These are phyloP conservation scores for Brienomyrus brachyistius DNA, from an alignment of 2,113 vertebrate genomes.

Conservation along the genomic window DNA sequence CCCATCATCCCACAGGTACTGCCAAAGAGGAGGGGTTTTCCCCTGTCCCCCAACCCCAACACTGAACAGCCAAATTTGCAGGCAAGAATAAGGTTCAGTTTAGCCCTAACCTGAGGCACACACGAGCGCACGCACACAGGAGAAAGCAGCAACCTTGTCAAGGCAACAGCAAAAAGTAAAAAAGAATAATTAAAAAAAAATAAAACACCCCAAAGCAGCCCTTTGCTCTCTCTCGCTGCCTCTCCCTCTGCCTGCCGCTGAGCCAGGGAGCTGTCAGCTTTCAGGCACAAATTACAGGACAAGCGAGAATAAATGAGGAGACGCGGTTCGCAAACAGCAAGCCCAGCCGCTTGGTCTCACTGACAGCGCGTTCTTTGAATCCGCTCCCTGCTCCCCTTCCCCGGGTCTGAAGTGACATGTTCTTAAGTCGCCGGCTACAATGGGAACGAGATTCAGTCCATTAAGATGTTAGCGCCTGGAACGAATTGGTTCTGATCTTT, in stretches of 20 bases:
- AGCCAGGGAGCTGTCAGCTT: slow-evolving; percentile 4
- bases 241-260: background rate
- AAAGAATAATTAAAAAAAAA: background rate
- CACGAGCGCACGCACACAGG: no score
- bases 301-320: background rate
- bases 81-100: background rate
- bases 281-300: slow-evolving; percentile 9
- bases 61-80: background rate
- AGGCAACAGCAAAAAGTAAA: background rate
- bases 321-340: background rate
- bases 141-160: background rate
- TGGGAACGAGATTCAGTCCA: background rate
- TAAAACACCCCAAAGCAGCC: background rate
- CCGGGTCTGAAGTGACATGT: background rate
- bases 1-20: background rate
- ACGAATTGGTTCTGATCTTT: slow-evolving; percentile 14
- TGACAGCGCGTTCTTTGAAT: background rate
- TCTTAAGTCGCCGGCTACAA: background rate
- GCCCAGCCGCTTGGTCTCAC: background rate
- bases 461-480: background rate
- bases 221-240: background rate
- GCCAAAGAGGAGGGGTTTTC: background rate
- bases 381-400: background rate
- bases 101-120: background rate
- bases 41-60: background rate